Evolutionary conservation across 2,888 invertebrate genomes (phyloP).

Genomic region (Tetragnatha montana): DNA sequence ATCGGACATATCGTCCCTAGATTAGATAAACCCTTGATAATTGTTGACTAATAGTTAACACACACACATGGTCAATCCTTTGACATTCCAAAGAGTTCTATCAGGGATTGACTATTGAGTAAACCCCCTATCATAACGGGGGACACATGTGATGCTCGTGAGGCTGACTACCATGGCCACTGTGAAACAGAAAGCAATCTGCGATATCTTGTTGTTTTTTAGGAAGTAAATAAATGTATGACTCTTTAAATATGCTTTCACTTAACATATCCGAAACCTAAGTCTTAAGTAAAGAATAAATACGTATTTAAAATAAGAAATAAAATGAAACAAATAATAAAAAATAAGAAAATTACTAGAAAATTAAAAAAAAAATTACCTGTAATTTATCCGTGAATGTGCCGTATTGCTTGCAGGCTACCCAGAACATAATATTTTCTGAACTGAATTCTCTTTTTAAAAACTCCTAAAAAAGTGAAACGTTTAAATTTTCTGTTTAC

Average conservation of each 20-base stretch:
- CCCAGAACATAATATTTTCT: constrained; percentile 63
- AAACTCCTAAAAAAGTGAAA: constrained; percentile 50
- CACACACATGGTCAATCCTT: too few species aligned
- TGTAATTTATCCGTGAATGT: constrained; percentile 41
- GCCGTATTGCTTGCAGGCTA: constrained; percentile 54
- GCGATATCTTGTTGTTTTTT: too few species aligned
- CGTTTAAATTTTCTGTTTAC: too few species aligned
- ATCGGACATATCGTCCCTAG: too few species aligned
- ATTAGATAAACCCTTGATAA: too few species aligned
- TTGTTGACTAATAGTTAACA: too few species aligned
- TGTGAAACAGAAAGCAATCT: too few species aligned
- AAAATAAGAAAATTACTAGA: background rate
- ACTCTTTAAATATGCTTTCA: background rate
- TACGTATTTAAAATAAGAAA: background rate
- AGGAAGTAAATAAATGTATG: background rate
- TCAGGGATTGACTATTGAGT: too few species aligned
- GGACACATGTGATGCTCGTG: too few species aligned
- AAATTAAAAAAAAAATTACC: constrained; percentile 5
- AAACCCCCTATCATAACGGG: too few species aligned
- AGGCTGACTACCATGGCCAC: too few species aligned
- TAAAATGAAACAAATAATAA: background rate
- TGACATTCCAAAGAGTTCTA: too few species aligned
- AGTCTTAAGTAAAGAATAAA: background rate
- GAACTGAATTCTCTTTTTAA: constrained; percentile 60
- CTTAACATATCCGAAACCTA: background rate